A percentile compares a stretch with the other conserved stretches of the same genome.
Conservation (phyloP, 2,888 invertebrate species). For the Gonocerus acuteangulatus region DNA sequence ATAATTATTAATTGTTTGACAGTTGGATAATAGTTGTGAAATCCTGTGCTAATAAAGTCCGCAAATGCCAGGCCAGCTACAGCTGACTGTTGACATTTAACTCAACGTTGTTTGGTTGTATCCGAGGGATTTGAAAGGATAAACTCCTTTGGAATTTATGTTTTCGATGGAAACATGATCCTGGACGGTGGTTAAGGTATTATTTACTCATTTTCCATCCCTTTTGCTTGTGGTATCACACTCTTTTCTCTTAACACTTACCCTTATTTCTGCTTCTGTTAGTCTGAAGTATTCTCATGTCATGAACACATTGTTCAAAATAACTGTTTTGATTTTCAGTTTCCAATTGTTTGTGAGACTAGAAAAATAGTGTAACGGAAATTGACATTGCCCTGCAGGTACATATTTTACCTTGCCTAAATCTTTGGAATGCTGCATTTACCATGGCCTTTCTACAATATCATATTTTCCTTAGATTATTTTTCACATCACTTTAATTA, state of each 20-base stretch:
- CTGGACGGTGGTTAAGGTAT: conserved; percentile 18
- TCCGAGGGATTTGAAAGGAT: not conserved
- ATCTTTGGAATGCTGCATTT: conserved; percentile 13
- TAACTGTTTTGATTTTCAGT: conserved; percentile 20
- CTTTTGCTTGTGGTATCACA: not conserved
- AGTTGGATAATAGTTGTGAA: no score
- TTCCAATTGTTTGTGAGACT: conserved; percentile 15
- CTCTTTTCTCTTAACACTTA: not conserved
- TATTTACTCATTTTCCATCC: not conserved
- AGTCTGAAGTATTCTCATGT: not conserved
- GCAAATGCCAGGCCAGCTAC: no score
- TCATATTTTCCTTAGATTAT: not conserved
- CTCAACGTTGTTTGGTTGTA: conserved; percentile 1
- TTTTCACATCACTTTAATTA: not conserved
- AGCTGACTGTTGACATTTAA: conserved; percentile 14
- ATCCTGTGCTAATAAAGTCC: no score
- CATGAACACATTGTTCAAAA: conserved; percentile 9
- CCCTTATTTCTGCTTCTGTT: conserved; percentile 6
- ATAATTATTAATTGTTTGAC: no score
- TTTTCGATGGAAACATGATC: conserved; percentile 7
- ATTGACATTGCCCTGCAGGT: conserved; percentile 17
- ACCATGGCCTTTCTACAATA: conserved; percentile 10
- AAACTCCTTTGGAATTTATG: not conserved
- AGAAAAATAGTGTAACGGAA: conserved; percentile 19
- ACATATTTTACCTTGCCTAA: conserved; percentile 8